Evolutionary conservation across 2,888 invertebrate genomes (phyloP).

Genomic region (Zelleria hepariella): DNA sequence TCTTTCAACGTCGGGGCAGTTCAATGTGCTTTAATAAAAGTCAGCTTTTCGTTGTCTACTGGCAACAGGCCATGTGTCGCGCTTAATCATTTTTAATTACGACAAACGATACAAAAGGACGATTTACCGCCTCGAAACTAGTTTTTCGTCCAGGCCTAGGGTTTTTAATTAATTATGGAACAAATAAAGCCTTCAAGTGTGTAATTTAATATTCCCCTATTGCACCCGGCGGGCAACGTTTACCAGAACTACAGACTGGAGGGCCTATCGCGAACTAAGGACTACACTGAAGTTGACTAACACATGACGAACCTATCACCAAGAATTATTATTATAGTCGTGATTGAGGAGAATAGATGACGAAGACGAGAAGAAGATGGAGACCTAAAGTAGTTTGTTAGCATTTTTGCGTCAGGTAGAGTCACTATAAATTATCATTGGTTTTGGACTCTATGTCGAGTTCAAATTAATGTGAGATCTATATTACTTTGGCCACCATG

Average conservation of each 20-base stretch:
- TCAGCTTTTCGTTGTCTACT: slow-evolving; percentile 6
- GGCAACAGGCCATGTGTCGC: slow-evolving; percentile 10
- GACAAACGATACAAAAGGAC: slow-evolving; percentile 8
- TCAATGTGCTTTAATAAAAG: slow-evolving; percentile 1
- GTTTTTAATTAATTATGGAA: slow-evolving; percentile 40
- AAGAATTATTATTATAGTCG: no score
- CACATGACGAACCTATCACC: no score
- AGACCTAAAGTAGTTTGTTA: no score
- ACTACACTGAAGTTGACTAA: no score
- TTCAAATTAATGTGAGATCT: no score
- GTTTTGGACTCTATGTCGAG: no score
- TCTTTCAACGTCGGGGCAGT: background rate
- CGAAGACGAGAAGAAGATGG: no score
- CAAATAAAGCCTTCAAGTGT: slow-evolving; percentile 38
- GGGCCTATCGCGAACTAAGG: background rate
- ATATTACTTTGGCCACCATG: no score
- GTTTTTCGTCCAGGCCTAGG: slow-evolving; percentile 6
- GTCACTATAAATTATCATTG: no score
- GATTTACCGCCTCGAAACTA: slow-evolving; percentile 10
- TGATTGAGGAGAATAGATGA: no score
- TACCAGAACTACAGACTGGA: slow-evolving; percentile 14
- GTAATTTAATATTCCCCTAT: slow-evolving; percentile 37
- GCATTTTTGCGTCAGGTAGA: no score
- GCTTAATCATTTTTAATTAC: slow-evolving; percentile 16
- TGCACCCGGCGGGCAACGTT: slow-evolving; percentile 35